Conservation (phyloP, 2,888 invertebrate genomes). For the Drosophila nigricruria region DNA sequence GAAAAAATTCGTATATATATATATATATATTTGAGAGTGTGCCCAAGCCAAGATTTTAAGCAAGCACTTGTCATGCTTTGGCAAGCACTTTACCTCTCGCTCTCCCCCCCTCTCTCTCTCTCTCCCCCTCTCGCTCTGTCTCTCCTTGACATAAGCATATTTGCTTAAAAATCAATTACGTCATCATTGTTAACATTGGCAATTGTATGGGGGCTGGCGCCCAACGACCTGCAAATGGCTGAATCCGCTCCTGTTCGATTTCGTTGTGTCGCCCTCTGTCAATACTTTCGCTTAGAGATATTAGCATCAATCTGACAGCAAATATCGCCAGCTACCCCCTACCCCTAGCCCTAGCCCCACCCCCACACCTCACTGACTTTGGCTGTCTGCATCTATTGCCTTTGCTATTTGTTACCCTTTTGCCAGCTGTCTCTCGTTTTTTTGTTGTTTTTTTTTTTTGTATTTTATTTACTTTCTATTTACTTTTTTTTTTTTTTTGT, state of each 20-base stretch:
- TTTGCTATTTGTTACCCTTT: slow-evolving; percentile 49
- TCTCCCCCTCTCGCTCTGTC: slow-evolving; percentile 3
- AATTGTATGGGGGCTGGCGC: slow-evolving; percentile 52
- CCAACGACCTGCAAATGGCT: slow-evolving; percentile 1
- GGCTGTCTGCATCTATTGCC: slow-evolving; percentile 21
- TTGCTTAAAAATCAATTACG: slow-evolving; percentile 80
- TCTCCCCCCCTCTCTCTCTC: slow-evolving; percentile 12
- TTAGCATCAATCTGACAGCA: slow-evolving; percentile 65
- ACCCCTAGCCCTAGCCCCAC: too few relatives aligned
- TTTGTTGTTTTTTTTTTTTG: neutral
- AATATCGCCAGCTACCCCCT: slow-evolving; percentile 4
- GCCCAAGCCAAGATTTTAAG: slow-evolving; percentile 63
- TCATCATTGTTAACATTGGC: slow-evolving; percentile 77
- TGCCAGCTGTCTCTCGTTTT: slow-evolving; percentile 13
- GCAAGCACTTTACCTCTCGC: slow-evolving; percentile 48
- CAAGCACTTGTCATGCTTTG: slow-evolving; percentile 63
- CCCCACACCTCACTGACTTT: neutral
- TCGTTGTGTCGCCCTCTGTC: slow-evolving; percentile 61
- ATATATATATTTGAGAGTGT: slow-evolving; percentile 9
- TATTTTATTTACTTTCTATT: slow-evolving; percentile 58
- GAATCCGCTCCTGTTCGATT: slow-evolving; percentile 30
- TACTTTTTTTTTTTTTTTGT: slow-evolving; percentile 50
- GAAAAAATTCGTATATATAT: neutral
- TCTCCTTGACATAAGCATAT: slow-evolving; percentile 56
- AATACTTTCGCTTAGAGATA: slow-evolving; percentile 67